Base-by-base conservation (phyloP, 2,797 vertebrate genomes). In the Spondyliosoma cantharus region DNA sequence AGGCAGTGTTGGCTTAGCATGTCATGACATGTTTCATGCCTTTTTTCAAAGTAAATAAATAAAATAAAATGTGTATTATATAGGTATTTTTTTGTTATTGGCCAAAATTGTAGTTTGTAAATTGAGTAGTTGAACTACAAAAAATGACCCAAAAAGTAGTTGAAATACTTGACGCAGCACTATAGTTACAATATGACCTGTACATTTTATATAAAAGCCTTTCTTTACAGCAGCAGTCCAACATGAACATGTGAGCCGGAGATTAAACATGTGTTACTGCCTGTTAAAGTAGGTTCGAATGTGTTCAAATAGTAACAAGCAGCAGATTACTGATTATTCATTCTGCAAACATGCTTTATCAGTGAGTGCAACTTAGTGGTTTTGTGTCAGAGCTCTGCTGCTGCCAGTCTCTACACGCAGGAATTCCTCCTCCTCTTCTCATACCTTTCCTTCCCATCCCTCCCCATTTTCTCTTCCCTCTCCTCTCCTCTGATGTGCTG, bases 341-440 rank as follows among this genome's bases (percentile, higher is more conserved):
- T 46, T 71, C 45, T 67, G 29, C 25, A 84, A 62, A 78, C 74
- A 73, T 2, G 48, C 29, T 86, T 74, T 25, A 80, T 60, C 72
- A 52, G 63, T 17, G 15, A 57, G 56, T 37, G 14, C 27, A 32
- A 75, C 48, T 66, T 43, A 56, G 48, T 56, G 48, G 22, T 24
- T 37, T 73, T 56, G 25, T 58, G 59, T 78, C 56, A 53, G n/a
- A 75, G 59, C 17, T 22, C 20, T 48, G 62, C 62, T 69, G 61
- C 27, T 68, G 22, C 91, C 70, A 76, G 91, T 89, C 86, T 45
- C 29, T 63, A 90, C 91, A 89, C 3, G 91, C 78, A 80, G 25
- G 75, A 80, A 91, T 93, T 88, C 87, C 78, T 88, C 37, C 2
- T 57, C 45, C 53, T 64, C 66, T 71, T 54, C 59, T 74, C 59